Percentiles rank a stretch among this genome's conserved stretches.
These are phyloP conservation scores for Botia kubotai DNA, from an alignment of 2,797 vertebrate genomes.

Conservation along the genomic window DNA sequence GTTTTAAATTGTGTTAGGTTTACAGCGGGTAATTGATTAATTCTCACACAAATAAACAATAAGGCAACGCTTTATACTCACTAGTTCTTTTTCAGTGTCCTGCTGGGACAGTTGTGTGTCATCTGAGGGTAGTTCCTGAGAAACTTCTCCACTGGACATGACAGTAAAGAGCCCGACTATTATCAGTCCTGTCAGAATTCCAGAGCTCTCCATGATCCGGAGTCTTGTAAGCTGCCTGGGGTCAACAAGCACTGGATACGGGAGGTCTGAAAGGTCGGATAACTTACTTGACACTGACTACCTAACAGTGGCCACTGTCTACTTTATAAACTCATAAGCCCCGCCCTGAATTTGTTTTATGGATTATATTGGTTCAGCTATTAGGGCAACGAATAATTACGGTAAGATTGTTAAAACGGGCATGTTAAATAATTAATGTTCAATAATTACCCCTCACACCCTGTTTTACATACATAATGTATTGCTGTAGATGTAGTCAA, in stretches of 20 bases:
- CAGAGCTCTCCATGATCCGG: conserved; percentile 75
- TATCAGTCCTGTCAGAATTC: conserved; percentile 69
- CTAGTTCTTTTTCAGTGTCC: conserved; percentile 74
- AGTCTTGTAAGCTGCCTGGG: neutral
- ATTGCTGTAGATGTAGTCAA: neutral
- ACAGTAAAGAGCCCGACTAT: conserved; percentile 65
- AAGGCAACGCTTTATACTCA: conserved; percentile 61
- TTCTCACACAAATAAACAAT: neutral
- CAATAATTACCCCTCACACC: neutral
- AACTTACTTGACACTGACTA: neutral
- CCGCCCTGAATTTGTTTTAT: conserved; percentile 42
- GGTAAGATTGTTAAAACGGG: neutral
- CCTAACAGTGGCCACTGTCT: conserved; percentile 8
- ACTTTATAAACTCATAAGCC: conserved; percentile 56
- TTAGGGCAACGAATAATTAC: conserved; percentile 1
- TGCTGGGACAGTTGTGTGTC: conserved; percentile 67
- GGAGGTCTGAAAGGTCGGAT: conserved; percentile 7
- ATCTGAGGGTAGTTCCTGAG: conserved; percentile 72
- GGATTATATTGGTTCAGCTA: conserved; percentile 21
- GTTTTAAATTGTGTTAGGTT: neutral
- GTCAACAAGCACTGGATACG: conserved; percentile 1
- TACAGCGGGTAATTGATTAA: neutral
- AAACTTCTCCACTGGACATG: conserved; percentile 68
- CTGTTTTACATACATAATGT: neutral
- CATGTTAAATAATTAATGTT: neutral